A percentile compares a stretch with the other conserved stretches of the same genome.
phyloP scores from a whole-genome alignment of 2,888 invertebrate genomes.

The Latrodectus hesperus region DNA sequence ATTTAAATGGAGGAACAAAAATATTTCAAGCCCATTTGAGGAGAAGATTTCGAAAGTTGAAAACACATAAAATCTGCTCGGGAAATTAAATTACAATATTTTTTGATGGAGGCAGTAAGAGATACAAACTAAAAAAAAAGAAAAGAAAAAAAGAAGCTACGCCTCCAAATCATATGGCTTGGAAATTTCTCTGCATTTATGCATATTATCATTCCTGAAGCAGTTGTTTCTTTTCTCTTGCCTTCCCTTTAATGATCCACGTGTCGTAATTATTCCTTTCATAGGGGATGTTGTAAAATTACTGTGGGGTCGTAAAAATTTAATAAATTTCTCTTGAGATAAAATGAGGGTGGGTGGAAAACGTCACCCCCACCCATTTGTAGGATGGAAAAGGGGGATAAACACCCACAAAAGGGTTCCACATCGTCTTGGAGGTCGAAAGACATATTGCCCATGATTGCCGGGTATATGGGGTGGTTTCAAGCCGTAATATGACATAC shows the following conservation, averaged over 20 bases:
- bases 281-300: conserved; percentile 24
- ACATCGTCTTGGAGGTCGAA: conserved; percentile 23
- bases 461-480: neutral
- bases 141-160: neutral
- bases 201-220: neutral
- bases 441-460: conserved; percentile 29
- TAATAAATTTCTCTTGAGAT: conserved; percentile 32
- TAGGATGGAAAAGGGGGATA: neutral
- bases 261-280: conserved; percentile 38
- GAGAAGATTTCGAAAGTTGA: neutral
- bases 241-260: conserved; percentile 32
- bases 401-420: conserved; percentile 34
- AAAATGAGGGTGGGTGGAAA: conserved; percentile 2
- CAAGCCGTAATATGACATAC: conserved; percentile 12
- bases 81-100: conserved; percentile 34
- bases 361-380: neutral
- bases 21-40: neutral
- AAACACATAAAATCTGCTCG: conserved; percentile 3
- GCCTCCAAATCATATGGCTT: neutral
- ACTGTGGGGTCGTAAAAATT: conserved; percentile 32
- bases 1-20: neutral
- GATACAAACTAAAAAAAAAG: neutral
- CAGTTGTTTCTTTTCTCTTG: conserved; percentile 9
- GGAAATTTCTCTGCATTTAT: neutral
- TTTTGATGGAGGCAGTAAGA: neutral